Percentiles rank a stretch among this genome's conserved stretches.
Evolutionary conservation across 2,797 vertebrate species (phyloP).

Genomic region (Carduelis carduelis): DNA sequence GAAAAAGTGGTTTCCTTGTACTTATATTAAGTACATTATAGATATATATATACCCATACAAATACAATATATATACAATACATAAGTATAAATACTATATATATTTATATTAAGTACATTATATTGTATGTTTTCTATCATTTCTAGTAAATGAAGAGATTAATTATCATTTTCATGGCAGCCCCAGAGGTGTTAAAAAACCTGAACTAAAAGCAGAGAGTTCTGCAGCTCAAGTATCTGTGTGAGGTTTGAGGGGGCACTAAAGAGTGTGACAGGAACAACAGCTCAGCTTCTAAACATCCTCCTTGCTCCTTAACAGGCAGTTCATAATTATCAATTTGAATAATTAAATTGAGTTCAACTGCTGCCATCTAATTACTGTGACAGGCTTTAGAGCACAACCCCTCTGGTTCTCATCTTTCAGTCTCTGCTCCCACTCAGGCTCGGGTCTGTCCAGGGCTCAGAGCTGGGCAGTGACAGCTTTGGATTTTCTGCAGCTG

Average conservation of each 20-base stretch:
- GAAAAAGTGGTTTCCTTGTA: neutral
- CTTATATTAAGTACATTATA: neutral
- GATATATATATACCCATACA: no score
- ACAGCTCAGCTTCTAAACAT: neutral
- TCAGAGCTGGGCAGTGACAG: neutral
- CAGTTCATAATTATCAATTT: neutral
- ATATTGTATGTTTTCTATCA: neutral
- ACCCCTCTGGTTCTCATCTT: neutral
- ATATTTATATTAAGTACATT: neutral
- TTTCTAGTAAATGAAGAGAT: neutral
- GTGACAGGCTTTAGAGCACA: neutral
- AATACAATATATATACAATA: no score
- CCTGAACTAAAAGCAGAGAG: neutral
- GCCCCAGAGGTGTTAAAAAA: neutral
- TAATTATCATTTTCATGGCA: neutral
- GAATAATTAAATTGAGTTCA: neutral
- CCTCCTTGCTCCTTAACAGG: neutral
- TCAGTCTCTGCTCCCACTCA: neutral
- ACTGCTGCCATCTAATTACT: neutral
- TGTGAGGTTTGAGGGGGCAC: neutral
- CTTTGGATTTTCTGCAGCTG: neutral
- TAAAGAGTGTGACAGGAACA: neutral
- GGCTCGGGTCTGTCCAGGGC: neutral
- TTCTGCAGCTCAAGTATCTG: neutral
- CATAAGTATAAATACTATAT: no score